A percentile compares a stretch with the other conserved stretches of the same genome.
These are phyloP conservation scores for Digitonthophagus gazella DNA, from an alignment of 2,888 invertebrate genomes.

Conservation along the genomic window DNA sequence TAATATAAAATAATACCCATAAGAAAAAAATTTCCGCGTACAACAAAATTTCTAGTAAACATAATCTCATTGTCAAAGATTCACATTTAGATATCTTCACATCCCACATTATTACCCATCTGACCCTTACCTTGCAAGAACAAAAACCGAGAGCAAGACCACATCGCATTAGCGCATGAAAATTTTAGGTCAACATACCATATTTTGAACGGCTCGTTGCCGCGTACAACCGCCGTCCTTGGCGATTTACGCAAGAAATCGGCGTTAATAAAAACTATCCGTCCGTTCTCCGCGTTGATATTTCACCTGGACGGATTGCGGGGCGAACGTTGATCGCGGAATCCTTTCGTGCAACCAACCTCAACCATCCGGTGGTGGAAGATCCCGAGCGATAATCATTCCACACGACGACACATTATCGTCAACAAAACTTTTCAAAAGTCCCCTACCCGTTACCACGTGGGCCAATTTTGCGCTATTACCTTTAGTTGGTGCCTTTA, in stretches of 20 bases:
- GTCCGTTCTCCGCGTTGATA: background rate
- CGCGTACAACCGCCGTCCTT: background rate
- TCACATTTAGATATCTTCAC: too few species aligned
- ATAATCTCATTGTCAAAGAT: too few species aligned
- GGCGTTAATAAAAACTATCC: background rate
- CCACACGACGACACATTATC: background rate
- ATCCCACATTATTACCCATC: too few species aligned
- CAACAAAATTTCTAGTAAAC: too few species aligned
- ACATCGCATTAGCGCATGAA: background rate
- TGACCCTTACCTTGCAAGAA: background rate
- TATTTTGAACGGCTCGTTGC: background rate
- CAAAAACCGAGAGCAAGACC: background rate
- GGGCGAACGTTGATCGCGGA: too few species aligned
- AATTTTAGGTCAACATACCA: background rate
- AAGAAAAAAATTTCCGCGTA: too few species aligned
- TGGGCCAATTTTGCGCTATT: slow-evolving; percentile 24
- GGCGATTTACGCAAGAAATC: background rate
- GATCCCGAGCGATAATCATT: background rate
- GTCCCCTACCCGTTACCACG: slow-evolving; percentile 22
- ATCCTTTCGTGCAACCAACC: too few species aligned
- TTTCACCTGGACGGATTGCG: too few species aligned
- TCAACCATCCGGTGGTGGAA: too few species aligned
- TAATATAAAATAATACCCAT: too few species aligned
- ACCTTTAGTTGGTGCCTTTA: slow-evolving; percentile 4
- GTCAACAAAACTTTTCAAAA: slow-evolving; percentile 17